Evolutionary conservation across 2,888 invertebrate species (phyloP), one percentile per base, ranked within the genome.

Genomic region (Acronicta leporina): DNA sequence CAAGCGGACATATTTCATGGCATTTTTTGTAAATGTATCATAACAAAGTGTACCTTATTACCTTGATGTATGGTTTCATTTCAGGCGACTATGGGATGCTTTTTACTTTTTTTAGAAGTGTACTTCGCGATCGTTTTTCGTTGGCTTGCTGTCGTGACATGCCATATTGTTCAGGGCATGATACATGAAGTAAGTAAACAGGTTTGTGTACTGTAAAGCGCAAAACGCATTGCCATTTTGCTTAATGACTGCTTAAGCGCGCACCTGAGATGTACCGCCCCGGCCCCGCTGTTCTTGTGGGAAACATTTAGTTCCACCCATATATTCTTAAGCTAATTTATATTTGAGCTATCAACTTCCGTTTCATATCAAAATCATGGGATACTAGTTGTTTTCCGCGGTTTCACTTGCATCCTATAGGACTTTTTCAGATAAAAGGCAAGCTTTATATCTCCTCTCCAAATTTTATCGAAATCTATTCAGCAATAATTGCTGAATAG

Each of bases 141-240:
- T 80, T 79, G 85, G 85, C 82, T 78, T 81, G 81, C 83, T 88
- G 89, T 92, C 92, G 92, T 92, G 92, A 92, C 92, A 91, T 86
- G 88, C 92, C 92, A 92, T 92, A 93, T 92, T 92, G 93, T 93
- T 90, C 92, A 83, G 83, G 58, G 83, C 80, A 90, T 91, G 90
- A 91, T 92, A 92, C 91, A 89, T 89, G 90, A 83, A 87, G 88
- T 89, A 86, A 86, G 90, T 87, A 86, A 90, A 91, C 92, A 87
- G 92, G 92, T 92, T 90, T 85, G 80, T 56, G 88, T 89, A 89
- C 88, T 80, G 82, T 87, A 83, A 84, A 82, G 85, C 82, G 82
- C 86, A 86, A 79, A 89, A 87, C 77, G 84, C 85, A 81, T 86
- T 85, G 83, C 84, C 81, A 82, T 90, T 88, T 87, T 84, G 82